Conservation (phyloP, 2,797 vertebrate species). For the Chromobotia macracanthus region DNA sequence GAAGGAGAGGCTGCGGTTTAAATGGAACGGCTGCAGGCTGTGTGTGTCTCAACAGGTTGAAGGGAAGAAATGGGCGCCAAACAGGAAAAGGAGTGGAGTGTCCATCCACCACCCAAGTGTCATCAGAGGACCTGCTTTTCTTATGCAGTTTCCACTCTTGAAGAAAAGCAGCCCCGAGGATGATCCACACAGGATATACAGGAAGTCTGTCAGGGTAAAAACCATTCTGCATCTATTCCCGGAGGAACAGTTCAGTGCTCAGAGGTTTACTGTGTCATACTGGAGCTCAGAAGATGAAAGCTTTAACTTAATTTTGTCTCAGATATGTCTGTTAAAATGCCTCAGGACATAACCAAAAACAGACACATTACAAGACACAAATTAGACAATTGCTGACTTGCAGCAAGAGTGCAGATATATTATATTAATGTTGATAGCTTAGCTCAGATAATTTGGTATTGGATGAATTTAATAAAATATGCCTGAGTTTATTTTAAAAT, state of each 20-base stretch:
- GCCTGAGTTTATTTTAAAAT: no score
- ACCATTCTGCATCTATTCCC: slow-evolving; percentile 9
- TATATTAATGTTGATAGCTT: no score
- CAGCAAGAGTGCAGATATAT: no score
- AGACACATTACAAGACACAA: no score
- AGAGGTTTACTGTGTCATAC: not conserved
- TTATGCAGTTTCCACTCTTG: slow-evolving; percentile 37
- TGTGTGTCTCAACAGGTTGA: slow-evolving; percentile 62
- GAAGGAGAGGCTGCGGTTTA: slow-evolving; percentile 54
- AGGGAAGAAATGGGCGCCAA: slow-evolving; percentile 47
- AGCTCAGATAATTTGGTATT: no score
- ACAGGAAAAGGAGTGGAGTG: slow-evolving; percentile 53
- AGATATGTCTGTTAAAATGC: not conserved
- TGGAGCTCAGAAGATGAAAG: not conserved
- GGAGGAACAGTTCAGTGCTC: not conserved
- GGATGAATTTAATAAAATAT: no score
- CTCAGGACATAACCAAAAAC: no score
- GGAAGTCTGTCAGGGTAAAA: not conserved
- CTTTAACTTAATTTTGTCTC: not conserved
- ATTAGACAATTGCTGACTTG: no score
- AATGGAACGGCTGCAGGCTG: slow-evolving; percentile 58
- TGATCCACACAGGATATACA: slow-evolving; percentile 8
- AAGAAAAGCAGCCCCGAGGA: slow-evolving; percentile 36
- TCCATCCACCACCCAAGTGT: slow-evolving; percentile 54
- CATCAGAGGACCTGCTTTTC: slow-evolving; percentile 47